Percentiles rank a stretch among this genome's conserved stretches.
phyloP scores from a whole-genome alignment of 2,888 invertebrate genomes.

The Gisinianus flammeolus region DNA sequence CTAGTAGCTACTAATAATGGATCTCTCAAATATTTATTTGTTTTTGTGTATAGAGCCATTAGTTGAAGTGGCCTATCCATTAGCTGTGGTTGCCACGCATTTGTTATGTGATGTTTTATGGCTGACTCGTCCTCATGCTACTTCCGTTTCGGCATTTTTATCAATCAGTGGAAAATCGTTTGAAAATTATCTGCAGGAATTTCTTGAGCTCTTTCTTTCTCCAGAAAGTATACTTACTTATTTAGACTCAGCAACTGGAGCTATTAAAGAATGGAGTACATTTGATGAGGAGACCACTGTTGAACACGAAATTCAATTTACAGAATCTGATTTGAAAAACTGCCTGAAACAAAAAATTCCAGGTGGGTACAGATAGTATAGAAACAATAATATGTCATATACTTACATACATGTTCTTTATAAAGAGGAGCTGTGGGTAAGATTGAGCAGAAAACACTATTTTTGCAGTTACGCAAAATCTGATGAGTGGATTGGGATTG shows the following conservation, averaged over 20 bases:
- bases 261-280: slow-evolving; percentile 48
- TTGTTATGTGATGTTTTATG: slow-evolving; percentile 57
- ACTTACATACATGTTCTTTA: too few relatives aligned
- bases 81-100: slow-evolving; percentile 56
- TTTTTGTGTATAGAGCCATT: not conserved
- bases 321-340: slow-evolving; percentile 53
- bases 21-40: too few relatives aligned
- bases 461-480: too few relatives aligned
- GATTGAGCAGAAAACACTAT: too few relatives aligned
- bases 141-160: slow-evolving; percentile 56
- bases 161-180: slow-evolving; percentile 58
- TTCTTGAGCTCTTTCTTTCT: slow-evolving; percentile 53
- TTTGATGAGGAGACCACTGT: slow-evolving; percentile 40
- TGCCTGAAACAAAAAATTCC: slow-evolving; percentile 55
- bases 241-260: slow-evolving; percentile 50
- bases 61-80: slow-evolving; percentile 47
- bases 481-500: too few relatives aligned
- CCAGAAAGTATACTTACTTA: slow-evolving; percentile 54
- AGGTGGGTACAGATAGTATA: slow-evolving; percentile 43
- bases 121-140: slow-evolving; percentile 56
- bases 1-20: not conserved
- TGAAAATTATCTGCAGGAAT: slow-evolving; percentile 57
- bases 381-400: not conserved
- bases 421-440: too few relatives aligned
- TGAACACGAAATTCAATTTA: slow-evolving; percentile 38